These are phyloP conservation scores for Echinops telfairi DNA, from an alignment of 2,113 vertebrate species.

Conservation along the genomic window DNA sequence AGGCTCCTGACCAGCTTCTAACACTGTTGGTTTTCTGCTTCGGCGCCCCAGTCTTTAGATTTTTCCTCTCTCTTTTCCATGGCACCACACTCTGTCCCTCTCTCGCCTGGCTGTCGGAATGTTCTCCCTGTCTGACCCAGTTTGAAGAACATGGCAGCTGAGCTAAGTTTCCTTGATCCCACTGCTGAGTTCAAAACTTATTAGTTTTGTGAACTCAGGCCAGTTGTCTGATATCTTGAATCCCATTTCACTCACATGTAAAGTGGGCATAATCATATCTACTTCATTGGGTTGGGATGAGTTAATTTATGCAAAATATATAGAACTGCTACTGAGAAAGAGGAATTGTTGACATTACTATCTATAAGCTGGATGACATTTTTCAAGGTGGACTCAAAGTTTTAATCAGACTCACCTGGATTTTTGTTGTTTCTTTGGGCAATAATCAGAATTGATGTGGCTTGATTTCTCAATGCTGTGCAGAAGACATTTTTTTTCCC, in stretches of 20 bases:
- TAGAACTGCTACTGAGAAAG: background rate
- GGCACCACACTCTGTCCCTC: too few relatives aligned
- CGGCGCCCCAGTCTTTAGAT: too few relatives aligned
- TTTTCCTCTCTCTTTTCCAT: too few relatives aligned
- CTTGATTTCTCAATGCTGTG: background rate
- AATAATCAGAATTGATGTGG: background rate
- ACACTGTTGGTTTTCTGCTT: too few relatives aligned
- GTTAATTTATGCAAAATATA: background rate
- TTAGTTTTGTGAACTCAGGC: background rate
- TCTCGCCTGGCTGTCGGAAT: background rate
- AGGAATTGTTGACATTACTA: background rate
- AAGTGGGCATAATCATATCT: background rate
- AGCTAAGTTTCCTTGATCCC: background rate
- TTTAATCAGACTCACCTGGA: background rate
- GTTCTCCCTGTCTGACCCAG: background rate
- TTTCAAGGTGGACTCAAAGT: background rate
- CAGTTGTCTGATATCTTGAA: slow-evolving; percentile 1
- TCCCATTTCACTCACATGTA: background rate
- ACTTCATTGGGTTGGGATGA: background rate
- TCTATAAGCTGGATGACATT: background rate
- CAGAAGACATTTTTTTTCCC: background rate
- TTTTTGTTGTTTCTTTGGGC: background rate
- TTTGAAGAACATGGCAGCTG: background rate
- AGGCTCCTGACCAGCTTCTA: background rate
- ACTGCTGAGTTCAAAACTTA: background rate